Evolutionary conservation across 2,113 vertebrate species (phyloP), one percentile per base, ranked within the genome.

Genomic region (Clarias gariepinus): DNA sequence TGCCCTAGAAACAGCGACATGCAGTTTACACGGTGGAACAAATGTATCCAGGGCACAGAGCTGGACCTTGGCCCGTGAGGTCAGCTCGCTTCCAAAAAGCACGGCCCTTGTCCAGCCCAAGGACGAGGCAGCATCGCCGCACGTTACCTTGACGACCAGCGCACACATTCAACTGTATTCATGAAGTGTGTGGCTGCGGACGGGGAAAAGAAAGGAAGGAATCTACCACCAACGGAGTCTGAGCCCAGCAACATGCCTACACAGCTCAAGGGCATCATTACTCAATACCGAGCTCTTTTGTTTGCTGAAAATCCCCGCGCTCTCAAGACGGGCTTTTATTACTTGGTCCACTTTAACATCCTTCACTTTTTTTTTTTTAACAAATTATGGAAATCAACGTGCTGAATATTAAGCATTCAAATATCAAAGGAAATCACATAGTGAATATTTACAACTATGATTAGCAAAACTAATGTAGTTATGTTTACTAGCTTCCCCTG

Each of bases 1-100:
- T 99, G 90, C 97, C 96, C 98, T 99, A 92, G 58, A 94, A 95
- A 77, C 58, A 90, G 90, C 93, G 88, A 90, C 55, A 87, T 11
- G 76, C 64, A 82, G 83, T 90, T 90, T 69, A 89, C 84, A 91
- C 83, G 28, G 79, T 82, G 66, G 83, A 83, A 69, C 84, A 83
- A 86, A 85, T 60, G 80, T 84, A 74, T 69, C 69, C 53, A 47
- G 52, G 52, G 53, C 80, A 88, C 78, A 25, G 66, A 78, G 52
- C 78, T 76, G 74, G 78, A 87, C 68, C 85, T 85, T 25, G 28
- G 63, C 78, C 68, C 53, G 52, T 68, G 74, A 82, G 87, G 89
- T 90, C 87, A 84, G 71, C 73, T 83, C 64, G n/a, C 86, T 88
- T 90, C 89, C 84, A 89, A 88, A 88, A 89, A 81, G 81, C 84